These are phyloP conservation scores for Gorsachius goisagi DNA, from an alignment of 2,113 vertebrate genomes.

Conservation along the genomic window DNA sequence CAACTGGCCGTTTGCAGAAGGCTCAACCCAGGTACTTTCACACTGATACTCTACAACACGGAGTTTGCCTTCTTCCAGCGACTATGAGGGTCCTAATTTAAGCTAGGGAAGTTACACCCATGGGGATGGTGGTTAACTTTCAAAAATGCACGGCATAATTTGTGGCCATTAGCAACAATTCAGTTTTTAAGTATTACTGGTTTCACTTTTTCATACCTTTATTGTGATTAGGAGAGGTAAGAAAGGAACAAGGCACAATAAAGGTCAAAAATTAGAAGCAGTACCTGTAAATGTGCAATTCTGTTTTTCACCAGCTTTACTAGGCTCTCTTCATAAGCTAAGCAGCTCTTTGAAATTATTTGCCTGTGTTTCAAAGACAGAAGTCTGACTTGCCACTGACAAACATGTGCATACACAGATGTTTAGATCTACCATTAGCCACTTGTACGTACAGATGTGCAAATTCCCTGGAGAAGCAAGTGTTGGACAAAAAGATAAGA, in stretches of 20 bases:
- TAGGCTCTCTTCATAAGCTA: not conserved
- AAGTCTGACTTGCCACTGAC: not conserved
- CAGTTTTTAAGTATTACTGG: not conserved
- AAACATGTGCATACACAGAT: not conserved
- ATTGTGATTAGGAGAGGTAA: not conserved
- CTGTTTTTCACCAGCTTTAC: not conserved
- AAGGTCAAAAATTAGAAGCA: not conserved
- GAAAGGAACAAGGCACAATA: not conserved
- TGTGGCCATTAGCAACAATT: not conserved
- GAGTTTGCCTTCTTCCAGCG: not conserved
- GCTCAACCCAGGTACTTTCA: not conserved
- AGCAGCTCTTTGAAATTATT: not conserved
- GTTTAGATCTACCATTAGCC: not conserved
- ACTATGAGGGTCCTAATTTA: not conserved
- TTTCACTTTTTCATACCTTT: not conserved
- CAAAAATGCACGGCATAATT: not conserved
- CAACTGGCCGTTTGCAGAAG: not conserved
- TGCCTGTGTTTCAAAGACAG: not conserved
- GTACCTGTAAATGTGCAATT: not conserved
- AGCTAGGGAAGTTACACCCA: not conserved
- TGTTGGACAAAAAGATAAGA: not conserved
- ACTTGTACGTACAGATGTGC: fast-evolving
- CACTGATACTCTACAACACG: not conserved
- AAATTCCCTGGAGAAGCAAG: not conserved
- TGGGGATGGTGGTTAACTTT: not conserved